Percentiles rank a stretch among this genome's conserved stretches.
Evolutionary conservation across 2,113 vertebrate species (phyloP).

Genomic region (Mesocricetus auratus): DNA sequence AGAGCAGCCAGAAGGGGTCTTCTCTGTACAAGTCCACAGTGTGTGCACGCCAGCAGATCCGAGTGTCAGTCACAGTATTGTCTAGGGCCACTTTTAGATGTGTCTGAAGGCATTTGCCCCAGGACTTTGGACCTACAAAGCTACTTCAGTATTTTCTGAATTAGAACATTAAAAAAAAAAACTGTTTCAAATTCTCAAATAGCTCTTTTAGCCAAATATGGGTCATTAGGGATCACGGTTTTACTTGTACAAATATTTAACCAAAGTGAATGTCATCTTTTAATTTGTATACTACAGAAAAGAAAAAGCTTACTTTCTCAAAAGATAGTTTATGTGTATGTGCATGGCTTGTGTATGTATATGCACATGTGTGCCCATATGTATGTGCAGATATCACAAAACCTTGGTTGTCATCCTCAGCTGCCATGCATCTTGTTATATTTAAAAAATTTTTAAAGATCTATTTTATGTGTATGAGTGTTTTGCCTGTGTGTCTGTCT

Average conservation of each 20-base stretch:
- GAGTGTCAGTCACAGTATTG: not conserved
- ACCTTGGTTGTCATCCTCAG: not conserved
- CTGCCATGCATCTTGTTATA: not conserved
- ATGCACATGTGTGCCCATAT: no score
- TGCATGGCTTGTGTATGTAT: not conserved
- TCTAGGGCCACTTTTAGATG: not conserved
- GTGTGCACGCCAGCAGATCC: not conserved
- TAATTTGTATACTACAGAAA: not conserved
- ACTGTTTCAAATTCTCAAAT: not conserved
- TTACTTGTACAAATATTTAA: slow-evolving; percentile 3
- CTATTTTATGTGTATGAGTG: not conserved
- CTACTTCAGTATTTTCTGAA: not conserved
- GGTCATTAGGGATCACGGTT: not conserved
- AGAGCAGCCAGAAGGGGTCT: not conserved
- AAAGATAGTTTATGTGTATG: not conserved
- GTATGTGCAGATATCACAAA: not conserved
- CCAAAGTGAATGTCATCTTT: not conserved
- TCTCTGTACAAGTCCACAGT: not conserved
- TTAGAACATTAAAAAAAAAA: not conserved
- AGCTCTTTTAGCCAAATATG: not conserved
- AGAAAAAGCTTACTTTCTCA: not conserved
- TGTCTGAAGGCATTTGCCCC: not conserved
- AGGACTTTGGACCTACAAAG: not conserved
- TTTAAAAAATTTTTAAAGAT: not conserved
- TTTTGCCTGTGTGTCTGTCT: not conserved